phyloP scores from a whole-genome alignment of 2,113 vertebrate genomes.

The Balaenoptera acutorostrata region DNA sequence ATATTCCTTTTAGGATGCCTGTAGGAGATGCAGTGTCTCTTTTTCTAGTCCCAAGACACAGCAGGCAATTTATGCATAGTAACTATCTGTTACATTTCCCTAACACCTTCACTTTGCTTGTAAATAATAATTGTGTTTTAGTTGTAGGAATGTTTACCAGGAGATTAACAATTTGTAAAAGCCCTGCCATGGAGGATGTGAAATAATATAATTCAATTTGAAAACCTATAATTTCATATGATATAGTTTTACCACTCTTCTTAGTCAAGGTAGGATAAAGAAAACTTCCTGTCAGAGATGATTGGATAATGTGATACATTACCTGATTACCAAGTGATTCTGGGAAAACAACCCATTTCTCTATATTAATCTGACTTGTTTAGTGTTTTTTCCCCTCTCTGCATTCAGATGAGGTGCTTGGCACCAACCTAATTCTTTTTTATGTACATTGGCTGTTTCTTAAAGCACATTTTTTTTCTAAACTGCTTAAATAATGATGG shows the following conservation, averaged over 20 bases:
- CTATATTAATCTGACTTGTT: conserved; percentile 62
- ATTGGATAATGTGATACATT: conserved; percentile 49
- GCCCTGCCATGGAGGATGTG: conserved; percentile 25
- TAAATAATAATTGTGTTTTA: conserved; percentile 70
- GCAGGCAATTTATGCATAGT: conserved; percentile 50
- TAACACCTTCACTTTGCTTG: conserved; percentile 65
- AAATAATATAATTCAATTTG: conserved; percentile 73
- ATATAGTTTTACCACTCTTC: conserved; percentile 43
- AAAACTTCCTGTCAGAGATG: conserved; percentile 45
- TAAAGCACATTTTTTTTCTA: neutral
- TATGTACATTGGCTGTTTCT: conserved; percentile 11
- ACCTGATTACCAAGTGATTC: conserved; percentile 61
- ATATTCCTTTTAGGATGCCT: conserved; percentile 55
- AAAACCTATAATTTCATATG: conserved; percentile 69
- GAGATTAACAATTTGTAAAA: conserved; percentile 73
- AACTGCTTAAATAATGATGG: conserved; percentile 49
- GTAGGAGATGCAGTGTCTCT: conserved; percentile 58
- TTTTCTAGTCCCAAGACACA: conserved; percentile 54
- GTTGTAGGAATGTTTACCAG: conserved; percentile 61
- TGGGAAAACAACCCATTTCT: conserved; percentile 64
- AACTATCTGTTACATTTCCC: conserved; percentile 67
- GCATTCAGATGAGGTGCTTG: conserved; percentile 51
- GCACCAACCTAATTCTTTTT: conserved; percentile 62
- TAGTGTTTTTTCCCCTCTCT: conserved; percentile 40
- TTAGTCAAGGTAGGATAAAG: conserved; percentile 45